These are phyloP conservation scores for Gorilla gorilla DNA, from an alignment of 2,113 vertebrate genomes.

Conservation along the genomic window DNA sequence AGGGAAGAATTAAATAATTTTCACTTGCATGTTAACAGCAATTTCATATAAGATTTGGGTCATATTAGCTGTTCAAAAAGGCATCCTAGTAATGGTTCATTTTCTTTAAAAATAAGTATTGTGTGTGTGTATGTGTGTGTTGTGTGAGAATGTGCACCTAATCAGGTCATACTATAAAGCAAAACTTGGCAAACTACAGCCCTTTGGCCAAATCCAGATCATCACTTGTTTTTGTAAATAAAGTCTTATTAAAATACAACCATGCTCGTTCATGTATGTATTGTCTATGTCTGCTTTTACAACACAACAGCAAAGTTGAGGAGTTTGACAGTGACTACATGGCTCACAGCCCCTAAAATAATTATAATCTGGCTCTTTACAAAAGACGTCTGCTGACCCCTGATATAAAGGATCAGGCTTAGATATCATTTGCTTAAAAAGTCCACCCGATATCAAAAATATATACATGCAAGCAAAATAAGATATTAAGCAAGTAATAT, in stretches of 20 bases:
- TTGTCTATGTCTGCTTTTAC: not conserved
- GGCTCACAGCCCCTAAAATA: not conserved
- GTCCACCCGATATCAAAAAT: not conserved
- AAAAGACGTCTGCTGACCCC: not conserved
- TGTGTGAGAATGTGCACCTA: not conserved
- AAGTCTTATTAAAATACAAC: not conserved
- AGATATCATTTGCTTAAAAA: not conserved
- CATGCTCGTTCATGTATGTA: not conserved
- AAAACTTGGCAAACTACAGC: not conserved
- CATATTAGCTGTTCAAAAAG: conserved; percentile 12
- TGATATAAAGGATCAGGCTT: not conserved
- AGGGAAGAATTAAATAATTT: conserved; percentile 53
- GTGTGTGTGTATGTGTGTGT: not conserved
- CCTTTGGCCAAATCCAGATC: not conserved
- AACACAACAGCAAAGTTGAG: not conserved
- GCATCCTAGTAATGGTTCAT: not conserved
- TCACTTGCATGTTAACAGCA: not conserved
- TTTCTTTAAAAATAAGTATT: not conserved
- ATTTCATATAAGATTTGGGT: conserved; percentile 1
- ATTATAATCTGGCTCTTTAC: not conserved
- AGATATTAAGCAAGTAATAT: not conserved
- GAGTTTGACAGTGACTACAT: not conserved
- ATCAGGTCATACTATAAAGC: not conserved
- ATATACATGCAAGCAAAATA: not conserved
- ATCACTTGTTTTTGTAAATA: not conserved